These are phyloP conservation scores for Tragelaphus buxtoni DNA, from an alignment of 2,113 vertebrate genomes.

Conservation along the genomic window DNA sequence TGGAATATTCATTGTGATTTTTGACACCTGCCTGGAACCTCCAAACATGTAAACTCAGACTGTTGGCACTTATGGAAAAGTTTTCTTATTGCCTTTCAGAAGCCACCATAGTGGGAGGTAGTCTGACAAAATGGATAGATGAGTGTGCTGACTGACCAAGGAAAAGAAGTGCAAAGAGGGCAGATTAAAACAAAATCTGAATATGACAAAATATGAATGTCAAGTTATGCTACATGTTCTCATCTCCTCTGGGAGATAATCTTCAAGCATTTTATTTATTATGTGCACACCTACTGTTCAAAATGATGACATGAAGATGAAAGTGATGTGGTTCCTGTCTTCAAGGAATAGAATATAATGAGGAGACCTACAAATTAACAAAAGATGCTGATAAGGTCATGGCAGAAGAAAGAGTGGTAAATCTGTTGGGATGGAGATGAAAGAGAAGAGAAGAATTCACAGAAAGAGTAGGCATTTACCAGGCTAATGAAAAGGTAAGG, in stretches of 20 bases:
- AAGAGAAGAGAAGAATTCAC: not conserved
- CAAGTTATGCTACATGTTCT: not conserved
- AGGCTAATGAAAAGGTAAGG: not conserved
- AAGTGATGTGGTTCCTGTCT: not conserved
- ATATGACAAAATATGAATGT: not conserved
- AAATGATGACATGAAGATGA: not conserved
- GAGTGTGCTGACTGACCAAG: not conserved
- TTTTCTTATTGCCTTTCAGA: not conserved
- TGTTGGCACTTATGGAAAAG: not conserved
- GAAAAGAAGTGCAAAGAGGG: not conserved
- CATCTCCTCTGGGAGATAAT: not conserved
- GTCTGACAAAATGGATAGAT: not conserved
- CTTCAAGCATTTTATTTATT: not conserved
- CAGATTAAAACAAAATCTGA: not conserved
- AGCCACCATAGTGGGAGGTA: not conserved
- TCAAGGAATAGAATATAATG: not conserved
- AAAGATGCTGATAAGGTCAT: not conserved
- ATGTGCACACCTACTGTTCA: not conserved
- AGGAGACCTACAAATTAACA: not conserved
- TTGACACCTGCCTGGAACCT: not conserved
- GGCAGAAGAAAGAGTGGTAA: not conserved
- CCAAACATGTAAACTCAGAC: not conserved
- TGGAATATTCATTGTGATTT: conserved; percentile 18
- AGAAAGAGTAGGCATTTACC: not conserved
- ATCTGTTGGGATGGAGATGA: not conserved